A percentile compares a stretch with the other conserved stretches of the same genome.
Conservation (phyloP, 2,888 invertebrate species). For the Timandra comae region DNA sequence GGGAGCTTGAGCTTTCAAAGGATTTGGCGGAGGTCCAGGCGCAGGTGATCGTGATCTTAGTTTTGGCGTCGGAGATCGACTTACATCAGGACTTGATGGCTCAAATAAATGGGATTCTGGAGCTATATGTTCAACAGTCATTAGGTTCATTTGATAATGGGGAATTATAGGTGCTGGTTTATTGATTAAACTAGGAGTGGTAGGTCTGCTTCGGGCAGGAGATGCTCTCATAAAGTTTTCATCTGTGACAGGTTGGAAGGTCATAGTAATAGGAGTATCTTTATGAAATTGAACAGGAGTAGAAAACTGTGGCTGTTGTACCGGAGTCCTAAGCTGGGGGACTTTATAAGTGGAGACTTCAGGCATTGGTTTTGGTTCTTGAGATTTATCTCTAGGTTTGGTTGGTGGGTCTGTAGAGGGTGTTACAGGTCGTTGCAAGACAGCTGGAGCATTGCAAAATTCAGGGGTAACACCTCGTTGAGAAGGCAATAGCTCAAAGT, state of each 20-base stretch:
- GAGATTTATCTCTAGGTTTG: conserved; percentile 48
- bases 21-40: conserved; percentile 82
- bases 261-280: conserved; percentile 74
- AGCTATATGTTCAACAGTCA: conserved; percentile 80
- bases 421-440: conserved; percentile 59
- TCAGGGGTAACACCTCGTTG: conserved; percentile 78
- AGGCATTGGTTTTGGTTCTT: conserved; percentile 35
- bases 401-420: conserved; percentile 58
- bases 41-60: conserved; percentile 81
- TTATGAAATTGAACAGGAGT: conserved; percentile 59
- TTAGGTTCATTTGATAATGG: conserved; percentile 86
- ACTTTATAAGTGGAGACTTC: conserved; percentile 25
- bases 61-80: conserved; percentile 81
- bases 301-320: conserved; percentile 18
- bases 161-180: conserved; percentile 86
- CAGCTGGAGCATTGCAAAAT: conserved; percentile 56
- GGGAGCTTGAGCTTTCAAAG: conserved; percentile 80
- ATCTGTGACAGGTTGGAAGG: conserved; percentile 81
- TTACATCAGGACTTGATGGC: conserved; percentile 75
- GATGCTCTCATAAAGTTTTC: conserved; percentile 72
- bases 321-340: conserved; percentile 33
- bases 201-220: conserved; percentile 74
- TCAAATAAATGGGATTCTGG: conserved; percentile 78
- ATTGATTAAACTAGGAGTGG: conserved; percentile 83
- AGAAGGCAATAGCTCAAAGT: conserved; percentile 76